Evolutionary conservation across 2,113 vertebrate species (phyloP), one percentile per base, ranked within the genome.

Genomic region (Aegypius monachus): DNA sequence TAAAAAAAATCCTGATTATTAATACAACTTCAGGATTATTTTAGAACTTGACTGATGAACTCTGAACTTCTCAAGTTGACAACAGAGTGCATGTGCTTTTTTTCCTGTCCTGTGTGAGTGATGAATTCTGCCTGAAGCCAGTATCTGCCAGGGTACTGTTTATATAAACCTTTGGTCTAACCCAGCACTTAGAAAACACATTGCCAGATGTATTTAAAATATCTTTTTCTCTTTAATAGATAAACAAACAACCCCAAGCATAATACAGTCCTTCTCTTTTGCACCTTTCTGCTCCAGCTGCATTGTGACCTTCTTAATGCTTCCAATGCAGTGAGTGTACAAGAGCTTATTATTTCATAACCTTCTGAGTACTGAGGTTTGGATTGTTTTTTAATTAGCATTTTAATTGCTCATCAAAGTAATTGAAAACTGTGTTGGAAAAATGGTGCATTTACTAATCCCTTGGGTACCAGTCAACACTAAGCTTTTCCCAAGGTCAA

Each of bases 381-480:
- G 68, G 92, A 98, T 97, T 98, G 97, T 97, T 97, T 98, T 98
- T 98, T 98, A 98, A 98, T 98, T 98, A 98, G 96, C 92, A 97
- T 98, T 98, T 98, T 98, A 98, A 98, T 98, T 98, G 96, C 95
- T 98, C 91, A 97, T 98, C 97, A 96, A 93, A 97, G 93, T 98
- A 98, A 97, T 98, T 97, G 98, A 98, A 98, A 95, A 95, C 36
- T 58, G 52, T 92, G 68, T 92, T 80, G 55, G 78, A 97, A 98
- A 97, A 98, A 95, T 90, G 86, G 95, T 95, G 50, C 95, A 88
- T 96, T 97, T 96, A 58, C 83, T 98, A 98, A 97, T 98, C 97
- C 97, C 97, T 98, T 97, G 97, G 97, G 96, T 97, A 95, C 58
- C 29, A 89, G 95, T 92, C 93, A 95, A 61, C 61, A 73, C 53